These are phyloP conservation scores for Eurypyga helias DNA, from an alignment of 2,113 vertebrate species.

Conservation along the genomic window DNA sequence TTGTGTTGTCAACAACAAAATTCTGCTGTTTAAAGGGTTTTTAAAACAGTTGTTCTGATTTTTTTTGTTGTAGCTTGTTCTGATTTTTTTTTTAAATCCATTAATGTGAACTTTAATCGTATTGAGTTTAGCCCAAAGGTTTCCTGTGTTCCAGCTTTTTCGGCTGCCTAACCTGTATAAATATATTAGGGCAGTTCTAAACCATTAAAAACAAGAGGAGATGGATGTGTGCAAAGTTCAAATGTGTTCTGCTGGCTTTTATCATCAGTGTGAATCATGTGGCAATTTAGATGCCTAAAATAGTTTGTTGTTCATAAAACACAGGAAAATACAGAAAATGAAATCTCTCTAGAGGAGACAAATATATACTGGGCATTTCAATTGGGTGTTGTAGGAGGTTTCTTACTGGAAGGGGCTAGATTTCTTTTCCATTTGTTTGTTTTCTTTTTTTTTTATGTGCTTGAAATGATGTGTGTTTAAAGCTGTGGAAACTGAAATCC, in stretches of 20 bases:
- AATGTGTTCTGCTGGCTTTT: slow-evolving; percentile 51
- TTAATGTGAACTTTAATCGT: slow-evolving; percentile 22
- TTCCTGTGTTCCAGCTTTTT: slow-evolving; percentile 47
- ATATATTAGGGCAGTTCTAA: slow-evolving; percentile 52
- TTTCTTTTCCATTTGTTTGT: neutral
- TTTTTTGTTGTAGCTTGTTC: neutral
- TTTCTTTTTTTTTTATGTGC: neutral
- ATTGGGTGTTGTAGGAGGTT: neutral
- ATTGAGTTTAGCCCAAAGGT: slow-evolving; percentile 22
- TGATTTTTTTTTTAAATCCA: neutral
- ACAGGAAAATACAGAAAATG: slow-evolving; percentile 17
- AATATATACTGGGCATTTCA: neutral
- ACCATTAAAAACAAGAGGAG: slow-evolving; percentile 41
- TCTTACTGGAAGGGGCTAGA: neutral
- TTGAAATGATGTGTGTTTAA: neutral
- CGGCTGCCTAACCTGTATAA: slow-evolving; percentile 51
- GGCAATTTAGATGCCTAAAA: slow-evolving; percentile 51
- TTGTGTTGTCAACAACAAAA: neutral
- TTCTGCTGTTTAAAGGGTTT: neutral
- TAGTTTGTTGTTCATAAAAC: slow-evolving; percentile 42
- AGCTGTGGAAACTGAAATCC: neutral
- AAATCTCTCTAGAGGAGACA: neutral
- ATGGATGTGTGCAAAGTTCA: slow-evolving; percentile 50
- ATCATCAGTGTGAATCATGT: slow-evolving; percentile 41
- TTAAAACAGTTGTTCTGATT: neutral